Percentiles rank a stretch among this genome's conserved stretches.
phyloP scores from a whole-genome alignment of 2,113 vertebrate genomes.

The Xiphorhynchus elegans region DNA sequence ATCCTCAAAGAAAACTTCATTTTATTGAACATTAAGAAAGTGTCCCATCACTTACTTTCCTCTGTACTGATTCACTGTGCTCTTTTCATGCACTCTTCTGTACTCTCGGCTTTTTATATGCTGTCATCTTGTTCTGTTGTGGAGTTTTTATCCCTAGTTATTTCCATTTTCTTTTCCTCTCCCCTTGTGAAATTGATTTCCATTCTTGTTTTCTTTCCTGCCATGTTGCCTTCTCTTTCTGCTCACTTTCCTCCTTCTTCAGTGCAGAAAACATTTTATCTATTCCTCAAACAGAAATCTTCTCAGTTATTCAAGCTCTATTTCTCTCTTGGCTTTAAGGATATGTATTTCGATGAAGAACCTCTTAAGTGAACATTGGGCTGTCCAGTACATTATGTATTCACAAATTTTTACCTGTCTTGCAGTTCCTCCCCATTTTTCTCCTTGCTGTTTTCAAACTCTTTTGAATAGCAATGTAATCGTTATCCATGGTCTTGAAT shows the following conservation, averaged over 20 bases:
- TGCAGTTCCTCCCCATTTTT: background rate
- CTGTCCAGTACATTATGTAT: background rate
- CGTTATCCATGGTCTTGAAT: background rate
- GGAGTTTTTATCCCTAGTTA: background rate
- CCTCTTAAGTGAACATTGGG: accelerated
- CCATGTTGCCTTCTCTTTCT: background rate
- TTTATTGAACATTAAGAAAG: background rate
- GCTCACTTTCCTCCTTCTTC: background rate
- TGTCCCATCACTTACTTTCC: background rate
- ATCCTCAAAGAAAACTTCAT: background rate
- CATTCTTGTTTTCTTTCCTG: background rate
- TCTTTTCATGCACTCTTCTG: background rate
- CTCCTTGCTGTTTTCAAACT: background rate
- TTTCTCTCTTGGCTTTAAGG: background rate
- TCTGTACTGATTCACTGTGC: background rate
- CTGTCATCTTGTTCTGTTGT: background rate
- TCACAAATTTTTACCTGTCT: background rate
- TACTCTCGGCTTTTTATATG: background rate
- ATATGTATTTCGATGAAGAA: background rate
- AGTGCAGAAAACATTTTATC: background rate
- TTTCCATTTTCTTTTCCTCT: background rate
- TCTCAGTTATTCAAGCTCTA: background rate
- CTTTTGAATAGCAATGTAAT: background rate
- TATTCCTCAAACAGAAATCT: background rate
- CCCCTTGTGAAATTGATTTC: background rate